A percentile compares a stretch with the other conserved stretches of the same genome.
phyloP scores from a whole-genome alignment of 2,797 vertebrate genomes.

The Acanthornis magna region DNA sequence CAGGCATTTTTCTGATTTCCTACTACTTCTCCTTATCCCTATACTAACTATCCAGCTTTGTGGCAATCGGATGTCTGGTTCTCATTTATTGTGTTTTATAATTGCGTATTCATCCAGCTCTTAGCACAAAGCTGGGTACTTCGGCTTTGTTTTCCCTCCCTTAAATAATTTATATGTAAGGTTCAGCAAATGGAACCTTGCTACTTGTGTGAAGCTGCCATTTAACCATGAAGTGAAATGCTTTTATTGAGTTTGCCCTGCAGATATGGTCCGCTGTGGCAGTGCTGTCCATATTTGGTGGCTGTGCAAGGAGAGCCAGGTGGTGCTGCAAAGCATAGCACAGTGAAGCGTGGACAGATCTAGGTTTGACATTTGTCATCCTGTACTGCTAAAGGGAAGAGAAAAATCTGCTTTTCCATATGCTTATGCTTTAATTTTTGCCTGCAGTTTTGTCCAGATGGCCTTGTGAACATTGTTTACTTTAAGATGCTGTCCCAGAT shows the following conservation, averaged over 20 bases:
- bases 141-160: slow-evolving; percentile 23
- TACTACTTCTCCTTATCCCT: background rate
- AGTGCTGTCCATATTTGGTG: slow-evolving; percentile 92
- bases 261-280: slow-evolving; percentile 88
- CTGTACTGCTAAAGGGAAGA: slow-evolving; percentile 92
- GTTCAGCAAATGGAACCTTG: slow-evolving; percentile 73
- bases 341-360: slow-evolving; percentile 93
- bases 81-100: slow-evolving; percentile 14
- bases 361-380: slow-evolving; percentile 92
- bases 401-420: slow-evolving; percentile 99
- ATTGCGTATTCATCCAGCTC: background rate
- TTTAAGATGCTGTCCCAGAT: slow-evolving; percentile 94
- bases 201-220: slow-evolving; percentile 81
- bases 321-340: slow-evolving; percentile 91
- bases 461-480: slow-evolving; percentile 98
- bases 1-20: background rate
- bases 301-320: slow-evolving; percentile 97
- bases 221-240: slow-evolving; percentile 80
- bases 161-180: slow-evolving; percentile 78
- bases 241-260: slow-evolving; percentile 83
- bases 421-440: slow-evolving; percentile 91
- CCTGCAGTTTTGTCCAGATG: slow-evolving; percentile 94
- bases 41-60: background rate
- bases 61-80: background rate
- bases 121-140: background rate